Conservation (phyloP, 37 sponge, comb jelly and placozoan genomes). For the Beroe ovata region DNA sequence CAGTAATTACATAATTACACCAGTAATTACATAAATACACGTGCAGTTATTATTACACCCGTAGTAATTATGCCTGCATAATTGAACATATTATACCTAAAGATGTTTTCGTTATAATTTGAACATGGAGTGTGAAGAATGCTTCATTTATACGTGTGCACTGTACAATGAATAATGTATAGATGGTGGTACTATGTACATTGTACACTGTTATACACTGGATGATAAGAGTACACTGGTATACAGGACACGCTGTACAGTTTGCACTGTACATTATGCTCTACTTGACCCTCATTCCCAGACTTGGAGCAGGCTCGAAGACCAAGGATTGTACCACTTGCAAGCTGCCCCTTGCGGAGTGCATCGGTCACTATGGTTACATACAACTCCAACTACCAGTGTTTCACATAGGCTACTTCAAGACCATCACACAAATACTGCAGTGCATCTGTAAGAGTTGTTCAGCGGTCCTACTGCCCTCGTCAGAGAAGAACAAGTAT, state of each 20-base stretch:
- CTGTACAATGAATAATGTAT: too few relatives aligned
- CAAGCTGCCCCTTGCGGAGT: conserved; percentile 85
- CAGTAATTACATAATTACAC: neutral
- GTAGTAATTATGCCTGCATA: too few relatives aligned
- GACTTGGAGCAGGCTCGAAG: conserved; percentile 73
- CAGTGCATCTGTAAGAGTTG: conserved; percentile 90
- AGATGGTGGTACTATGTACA: too few relatives aligned
- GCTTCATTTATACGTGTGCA: too few relatives aligned
- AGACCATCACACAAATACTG: conserved; percentile 76
- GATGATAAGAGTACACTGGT: neutral
- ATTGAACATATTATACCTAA: too few relatives aligned
- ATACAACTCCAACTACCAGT: conserved; percentile 96
- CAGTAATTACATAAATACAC: too few relatives aligned
- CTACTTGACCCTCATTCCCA: neutral
- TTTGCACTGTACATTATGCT: neutral
- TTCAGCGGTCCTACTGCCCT: conserved; percentile 36
- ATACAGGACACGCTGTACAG: neutral
- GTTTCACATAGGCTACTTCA: conserved; percentile 94
- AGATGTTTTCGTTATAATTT: too few relatives aligned
- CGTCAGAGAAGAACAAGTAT: conserved; percentile 48
- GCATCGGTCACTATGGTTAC: conserved; percentile 97
- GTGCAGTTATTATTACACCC: too few relatives aligned
- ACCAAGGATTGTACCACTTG: conserved; percentile 86
- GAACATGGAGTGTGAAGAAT: too few relatives aligned
- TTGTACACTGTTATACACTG: too few relatives aligned